These are phyloP conservation scores for Andrena praecox DNA, from an alignment of 2,888 invertebrate genomes.

Conservation along the genomic window DNA sequence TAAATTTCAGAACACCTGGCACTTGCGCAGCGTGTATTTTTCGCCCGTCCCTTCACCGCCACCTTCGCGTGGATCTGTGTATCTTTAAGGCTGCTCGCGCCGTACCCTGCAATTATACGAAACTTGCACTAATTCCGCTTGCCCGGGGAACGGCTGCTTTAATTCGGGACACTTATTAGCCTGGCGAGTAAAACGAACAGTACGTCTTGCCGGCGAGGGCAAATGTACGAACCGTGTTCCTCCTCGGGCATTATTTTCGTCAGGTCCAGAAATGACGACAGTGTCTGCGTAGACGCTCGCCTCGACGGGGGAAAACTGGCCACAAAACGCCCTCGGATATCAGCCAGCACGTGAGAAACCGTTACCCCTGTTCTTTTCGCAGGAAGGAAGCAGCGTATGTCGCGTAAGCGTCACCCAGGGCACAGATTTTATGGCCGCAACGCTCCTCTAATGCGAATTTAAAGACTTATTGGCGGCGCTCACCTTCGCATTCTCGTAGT, in stretches of 20 bases:
- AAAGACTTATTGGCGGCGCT: too few species aligned
- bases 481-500: too few species aligned
- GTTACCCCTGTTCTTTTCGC: conserved; percentile 13
- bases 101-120: neutral
- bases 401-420: neutral
- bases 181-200: neutral
- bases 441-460: conserved; percentile 2
- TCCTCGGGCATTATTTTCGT: conserved; percentile 26
- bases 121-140: neutral
- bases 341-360: conserved; percentile 33
- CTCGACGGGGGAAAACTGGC: conserved; percentile 14
- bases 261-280: conserved; percentile 18
- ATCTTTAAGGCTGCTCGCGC: neutral
- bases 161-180: conserved; percentile 1
- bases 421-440: conserved; percentile 12
- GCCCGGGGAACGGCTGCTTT: neutral
- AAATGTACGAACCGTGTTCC: conserved; percentile 10
- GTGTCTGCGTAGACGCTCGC: conserved; percentile 14
- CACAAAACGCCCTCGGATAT: conserved; percentile 40
- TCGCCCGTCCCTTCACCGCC: too few species aligned
- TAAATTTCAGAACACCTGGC: neutral
- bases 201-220: neutral
- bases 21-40: neutral
- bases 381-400: conserved; percentile 9
- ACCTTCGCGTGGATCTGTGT: neutral